These are phyloP conservation scores for Andricus curvator DNA, from an alignment of 2,888 invertebrate genomes.

Conservation along the genomic window DNA sequence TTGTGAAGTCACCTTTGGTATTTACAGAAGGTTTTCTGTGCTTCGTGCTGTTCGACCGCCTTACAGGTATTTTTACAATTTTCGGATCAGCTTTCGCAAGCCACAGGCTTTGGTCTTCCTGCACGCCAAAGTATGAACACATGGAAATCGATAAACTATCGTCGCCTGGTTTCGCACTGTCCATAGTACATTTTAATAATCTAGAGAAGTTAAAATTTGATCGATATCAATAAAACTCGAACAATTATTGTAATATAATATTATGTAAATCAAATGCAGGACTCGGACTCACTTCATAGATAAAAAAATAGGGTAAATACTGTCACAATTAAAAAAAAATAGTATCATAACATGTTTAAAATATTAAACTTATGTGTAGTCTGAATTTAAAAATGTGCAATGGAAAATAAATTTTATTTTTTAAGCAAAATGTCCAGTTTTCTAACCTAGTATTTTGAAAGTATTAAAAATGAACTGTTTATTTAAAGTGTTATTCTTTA, in stretches of 20 bases:
- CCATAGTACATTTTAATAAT: slow-evolving; percentile 79
- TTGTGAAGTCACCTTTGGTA: slow-evolving; percentile 83
- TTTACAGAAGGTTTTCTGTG: slow-evolving; percentile 85
- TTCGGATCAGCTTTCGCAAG: slow-evolving; percentile 87
- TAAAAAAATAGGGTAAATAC: too few species aligned
- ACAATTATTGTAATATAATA: not conserved
- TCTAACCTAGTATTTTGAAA: too few species aligned
- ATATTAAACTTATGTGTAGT: too few species aligned
- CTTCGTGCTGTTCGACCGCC: slow-evolving; percentile 86
- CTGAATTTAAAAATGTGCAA: too few species aligned
- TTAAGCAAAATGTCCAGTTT: too few species aligned
- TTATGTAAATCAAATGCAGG: not conserved
- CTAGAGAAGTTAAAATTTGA: slow-evolving; percentile 66
- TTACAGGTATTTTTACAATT: slow-evolving; percentile 83
- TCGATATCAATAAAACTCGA: not conserved
- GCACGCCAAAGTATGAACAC: slow-evolving; percentile 85
- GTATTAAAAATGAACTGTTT: too few species aligned
- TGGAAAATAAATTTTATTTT: too few species aligned
- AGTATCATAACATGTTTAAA: too few species aligned
- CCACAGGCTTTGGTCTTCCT: slow-evolving; percentile 89
- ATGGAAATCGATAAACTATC: slow-evolving; percentile 83
- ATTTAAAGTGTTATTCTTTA: too few species aligned
- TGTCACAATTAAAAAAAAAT: not conserved
- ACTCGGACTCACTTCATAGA: too few species aligned
- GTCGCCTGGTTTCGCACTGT: slow-evolving; percentile 83